Base-by-base conservation (phyloP, 2,113 vertebrate genomes). In the Tupaia chinensis region DNA sequence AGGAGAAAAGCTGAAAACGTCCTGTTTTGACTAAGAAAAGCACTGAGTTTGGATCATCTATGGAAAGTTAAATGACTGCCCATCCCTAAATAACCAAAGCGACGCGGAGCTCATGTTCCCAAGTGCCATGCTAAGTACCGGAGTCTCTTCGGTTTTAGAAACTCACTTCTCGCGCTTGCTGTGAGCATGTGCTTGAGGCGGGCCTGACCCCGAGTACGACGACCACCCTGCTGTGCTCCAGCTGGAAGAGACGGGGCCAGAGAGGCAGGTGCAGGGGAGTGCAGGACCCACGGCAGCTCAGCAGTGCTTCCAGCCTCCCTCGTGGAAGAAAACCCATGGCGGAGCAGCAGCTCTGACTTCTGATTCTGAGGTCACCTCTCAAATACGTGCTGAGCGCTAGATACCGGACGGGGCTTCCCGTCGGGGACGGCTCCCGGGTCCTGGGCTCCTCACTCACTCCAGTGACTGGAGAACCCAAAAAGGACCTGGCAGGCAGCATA, bases 1-100 rank as follows among this genome's bases (percentile, higher is more conserved):
- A 96, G 89, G 78, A 78, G 27, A 60, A 34, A 74, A 73, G 44
- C 92, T 44, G 23, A 89, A 93, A 92, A 73, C 34, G 56, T 96
- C 54, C 81, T 91, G 85, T 87, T 96, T 73, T 94, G 89, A 81
- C 53, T 44, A 74, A 65, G 2, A 4, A 70, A 88, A 96, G 54
- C 0, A 32, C 25, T 76, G 61, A 93, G 69, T 80, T 91, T 29
- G 3, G 61, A 93, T 90, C 16, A 44, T 92, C 69, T 68, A 76
- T 89, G 89, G 88, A 29, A 70, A 93, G 68, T n/a, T 90, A 77
- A 58, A 20, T 77, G 17, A 44, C 19, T 44, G 12, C 22, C n/a
- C 20, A 61, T 5, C 27, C 96, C 88, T 81, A n/a, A 91, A 96
- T 25, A 34, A 54, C 89, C 79, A 68, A 92, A 94, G 5, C 3